Base-by-base conservation (phyloP, 2,888 invertebrate species). In the Volucella zonaria region DNA sequence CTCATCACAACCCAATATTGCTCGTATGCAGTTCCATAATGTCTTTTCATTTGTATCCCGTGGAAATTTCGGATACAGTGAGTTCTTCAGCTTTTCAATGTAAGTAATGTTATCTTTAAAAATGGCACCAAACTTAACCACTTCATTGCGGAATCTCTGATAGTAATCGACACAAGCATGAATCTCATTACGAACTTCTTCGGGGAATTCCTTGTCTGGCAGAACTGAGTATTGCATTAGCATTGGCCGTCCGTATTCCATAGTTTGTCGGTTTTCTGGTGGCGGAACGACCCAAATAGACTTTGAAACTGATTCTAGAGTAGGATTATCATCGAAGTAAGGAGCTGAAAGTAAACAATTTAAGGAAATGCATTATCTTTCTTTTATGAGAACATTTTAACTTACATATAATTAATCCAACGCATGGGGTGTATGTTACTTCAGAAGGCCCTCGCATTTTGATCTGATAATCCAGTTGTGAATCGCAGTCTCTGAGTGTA, bases 251-350 rank as follows among this genome's bases (percentile, higher is more conserved):
- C 98, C 98, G 91, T 98, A 97, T 91, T 98, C 98, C 82, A 90
- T 88, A 70, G 96, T 95, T 10, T 97, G 97, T 88, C 96, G 95
- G 89, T 96, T 96, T 93, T 98, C 98, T 54, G 97, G 96, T 2
- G 98, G 98, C n/a, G 98, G 98, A 93, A 97, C 95, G 3, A 98
- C 97, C 98, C 98, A 98, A 92, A 96, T 98, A 74, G 96, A 95
- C 83, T 96, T 95, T 12, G 97, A 93, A 58, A 95, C 95, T 0
- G 97, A 97, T 89, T 97, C 97, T 87, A 96, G 92, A 31, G 96
- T 95, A 68, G 94, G 94, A 89, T 95, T 95, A 90, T 96, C 96
- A 78, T 95, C 95, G 89, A 96, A 95, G 89, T 97, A 96, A 0
- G 97, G 97, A 47, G 97, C 97, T 97, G 90, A 70, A 93, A 93